Base-by-base conservation (phyloP, 1,140 invertebrate genomes). In the Drosophila dunni region DNA sequence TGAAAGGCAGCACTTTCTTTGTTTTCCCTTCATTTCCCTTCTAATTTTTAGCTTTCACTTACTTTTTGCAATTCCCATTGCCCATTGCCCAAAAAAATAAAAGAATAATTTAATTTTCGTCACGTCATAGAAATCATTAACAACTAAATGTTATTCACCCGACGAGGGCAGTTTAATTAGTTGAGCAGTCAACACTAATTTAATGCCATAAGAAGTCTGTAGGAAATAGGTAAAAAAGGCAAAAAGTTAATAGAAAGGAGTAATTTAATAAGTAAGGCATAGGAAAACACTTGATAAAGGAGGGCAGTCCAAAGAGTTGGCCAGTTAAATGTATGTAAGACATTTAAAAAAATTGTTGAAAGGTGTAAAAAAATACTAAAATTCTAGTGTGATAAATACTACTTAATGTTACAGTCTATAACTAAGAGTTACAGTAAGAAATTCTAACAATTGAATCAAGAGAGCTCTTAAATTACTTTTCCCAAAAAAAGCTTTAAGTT, bases 121-220 rank as follows among this genome's bases (percentile, higher is more conserved):
- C 81, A 83, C 73, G 81, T 83, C 81, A 74, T 66, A 68, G 17
- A 24, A 53, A 53, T 69, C 58, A 69, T 69, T 73, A 58, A 61
- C 70, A 58, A 40, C 15, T 17, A 6, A n/a, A 54, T 40, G 46
- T 75, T 75, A 50, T 48, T 33, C 34, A 3, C 9, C 29, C 24
- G 40, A 51, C 57, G 24, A 51, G 45, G 45, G 6, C 13, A 42
- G 56, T 4, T 53, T 51, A 36, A 42, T 44, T 4, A 57, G n/a
- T 46, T 42, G 15, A 33, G 24, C 6, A 42, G 10, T 13, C 2
- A 13, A 42, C 11, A 5, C 2, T 42, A 13, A n/a, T 13, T 29
- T 7, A 42, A 4, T 42, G 40, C 10, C 1, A n/a, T 3, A 6
- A 4, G 11, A 42, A 13, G 3, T 42, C 11, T 20, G 29, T 1